Evolutionary conservation across 2,888 invertebrate genomes (phyloP).

Genomic region (Sipha maydis): DNA sequence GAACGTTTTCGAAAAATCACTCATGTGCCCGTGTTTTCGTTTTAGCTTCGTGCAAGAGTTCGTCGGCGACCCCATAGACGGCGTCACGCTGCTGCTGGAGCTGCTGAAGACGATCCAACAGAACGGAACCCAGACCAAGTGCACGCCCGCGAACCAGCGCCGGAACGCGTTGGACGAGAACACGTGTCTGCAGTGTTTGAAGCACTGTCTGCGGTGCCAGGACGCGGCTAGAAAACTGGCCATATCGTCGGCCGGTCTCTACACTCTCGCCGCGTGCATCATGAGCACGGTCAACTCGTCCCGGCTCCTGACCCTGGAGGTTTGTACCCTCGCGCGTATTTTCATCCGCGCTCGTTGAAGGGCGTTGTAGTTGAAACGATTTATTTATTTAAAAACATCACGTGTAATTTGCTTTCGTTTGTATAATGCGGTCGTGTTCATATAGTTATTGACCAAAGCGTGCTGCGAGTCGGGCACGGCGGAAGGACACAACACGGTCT

Average conservation of each 20-base stretch:
- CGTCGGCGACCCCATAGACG: constrained; percentile 86
- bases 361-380: too few relatives aligned
- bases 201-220: constrained; percentile 81
- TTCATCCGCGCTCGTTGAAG: too few relatives aligned
- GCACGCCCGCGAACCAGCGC: constrained; percentile 64
- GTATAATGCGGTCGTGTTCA: not conserved
- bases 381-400: too few relatives aligned
- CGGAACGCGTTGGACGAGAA: constrained; percentile 86
- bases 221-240: constrained; percentile 83
- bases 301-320: constrained; percentile 86
- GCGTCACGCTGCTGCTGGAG: constrained; percentile 84
- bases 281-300: constrained; percentile 89
- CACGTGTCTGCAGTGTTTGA: constrained; percentile 88
- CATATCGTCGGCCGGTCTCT: constrained; percentile 81
- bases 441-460: constrained; percentile 83
- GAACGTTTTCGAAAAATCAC: too few relatives aligned
- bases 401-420: too few relatives aligned
- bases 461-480: constrained; percentile 77
- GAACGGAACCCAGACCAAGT: constrained; percentile 73
- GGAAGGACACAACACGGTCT: constrained; percentile 84
- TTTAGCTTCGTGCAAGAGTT: constrained; percentile 93
- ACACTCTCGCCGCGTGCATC: constrained; percentile 86
- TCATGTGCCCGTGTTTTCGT: constrained; percentile 63
- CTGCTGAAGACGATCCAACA: constrained; percentile 86
- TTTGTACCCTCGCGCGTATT: constrained; percentile 66